Percentiles rank a stretch among this genome's conserved stretches.
Evolutionary conservation across 35 echinoderm and acorn worm genomes (phyloP).

Genomic region (Eucidaris tribuloides): DNA sequence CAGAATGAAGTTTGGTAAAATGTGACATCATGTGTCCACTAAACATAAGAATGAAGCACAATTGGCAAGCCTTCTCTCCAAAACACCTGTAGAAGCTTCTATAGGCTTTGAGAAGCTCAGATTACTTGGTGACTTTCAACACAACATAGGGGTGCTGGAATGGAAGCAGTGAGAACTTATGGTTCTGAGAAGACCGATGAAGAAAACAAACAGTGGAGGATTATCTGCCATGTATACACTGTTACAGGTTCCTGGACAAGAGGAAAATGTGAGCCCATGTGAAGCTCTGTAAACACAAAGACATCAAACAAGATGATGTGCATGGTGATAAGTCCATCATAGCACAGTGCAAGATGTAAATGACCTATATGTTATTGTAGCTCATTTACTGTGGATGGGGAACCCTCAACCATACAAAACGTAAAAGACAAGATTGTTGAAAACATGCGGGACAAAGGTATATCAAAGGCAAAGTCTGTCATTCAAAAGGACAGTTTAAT

Average conservation of each 20-base stretch:
- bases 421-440: background rate
- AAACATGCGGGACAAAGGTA: background rate
- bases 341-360: background rate
- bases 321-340: background rate
- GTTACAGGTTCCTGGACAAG: background rate
- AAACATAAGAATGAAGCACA: background rate
- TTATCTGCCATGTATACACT: background rate
- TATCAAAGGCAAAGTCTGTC: background rate
- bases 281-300: background rate
- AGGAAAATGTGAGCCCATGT: background rate
- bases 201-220: background rate
- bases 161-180: background rate
- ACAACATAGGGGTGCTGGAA: background rate
- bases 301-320: background rate
- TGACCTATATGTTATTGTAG: background rate
- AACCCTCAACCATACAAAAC: background rate
- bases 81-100: background rate
- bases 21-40: too few species aligned
- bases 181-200: background rate
- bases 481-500: background rate
- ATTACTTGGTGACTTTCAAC: background rate
- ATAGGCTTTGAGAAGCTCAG: background rate
- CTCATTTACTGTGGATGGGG: background rate
- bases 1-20: too few species aligned
- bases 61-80: background rate